Percentiles rank a stretch among this genome's conserved stretches.
Conservation (phyloP, 35 echinoderm and acorn worm species). For the Patiria miniata region DNA sequence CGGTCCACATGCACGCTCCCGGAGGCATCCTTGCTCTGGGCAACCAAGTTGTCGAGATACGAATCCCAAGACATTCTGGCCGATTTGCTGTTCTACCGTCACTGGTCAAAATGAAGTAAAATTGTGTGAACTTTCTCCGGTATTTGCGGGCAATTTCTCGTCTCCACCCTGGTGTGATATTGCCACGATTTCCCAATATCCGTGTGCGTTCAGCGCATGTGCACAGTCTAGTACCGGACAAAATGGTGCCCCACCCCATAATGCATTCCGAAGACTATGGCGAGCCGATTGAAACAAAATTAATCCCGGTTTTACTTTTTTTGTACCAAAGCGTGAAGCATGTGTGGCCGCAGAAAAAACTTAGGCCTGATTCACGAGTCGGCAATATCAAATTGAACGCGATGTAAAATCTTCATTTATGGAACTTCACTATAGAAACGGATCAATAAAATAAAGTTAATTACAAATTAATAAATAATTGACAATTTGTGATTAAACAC, state of each 20-base stretch:
- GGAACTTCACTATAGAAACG: too few relatives aligned
- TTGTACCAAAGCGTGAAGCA: too few relatives aligned
- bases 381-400: too few relatives aligned
- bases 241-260: constrained; percentile 5
- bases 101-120: not conserved
- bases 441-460: too few relatives aligned
- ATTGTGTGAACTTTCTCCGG: not conserved
- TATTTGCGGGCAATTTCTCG: not conserved
- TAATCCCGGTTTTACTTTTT: too few relatives aligned
- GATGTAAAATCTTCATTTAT: too few relatives aligned
- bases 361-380: too few relatives aligned
- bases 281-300: not conserved
- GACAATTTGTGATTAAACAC: too few relatives aligned
- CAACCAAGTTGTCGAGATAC: constrained; percentile 36
- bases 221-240: not conserved
- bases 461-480: too few relatives aligned
- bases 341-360: too few relatives aligned
- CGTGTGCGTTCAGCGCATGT: not conserved
- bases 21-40: not conserved
- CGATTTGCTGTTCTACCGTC: not conserved
- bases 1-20: not conserved
- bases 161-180: not conserved
- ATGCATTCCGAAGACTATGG: constrained; percentile 22
- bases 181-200: not conserved
- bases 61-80: constrained; percentile 38